Evolutionary conservation across 37 sponge, comb jelly and placozoan species (phyloP), one percentile per base, ranked within the genome.

Genomic region (Beroe forskalii): DNA sequence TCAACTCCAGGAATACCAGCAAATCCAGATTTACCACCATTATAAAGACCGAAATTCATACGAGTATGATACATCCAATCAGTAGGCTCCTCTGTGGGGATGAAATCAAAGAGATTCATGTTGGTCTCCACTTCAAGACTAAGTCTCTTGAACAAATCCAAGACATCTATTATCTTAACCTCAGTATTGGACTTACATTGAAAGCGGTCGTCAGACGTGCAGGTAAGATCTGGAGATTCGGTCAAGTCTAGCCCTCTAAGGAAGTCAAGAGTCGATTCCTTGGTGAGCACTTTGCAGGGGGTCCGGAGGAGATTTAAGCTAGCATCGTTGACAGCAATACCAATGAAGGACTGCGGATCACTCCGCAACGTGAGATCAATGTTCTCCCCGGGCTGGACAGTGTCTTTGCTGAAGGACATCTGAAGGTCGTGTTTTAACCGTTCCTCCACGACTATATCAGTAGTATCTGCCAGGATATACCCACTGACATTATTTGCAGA

Each of bases 151-250:
- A 72, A 20, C 3, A 72, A 39, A 72, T 72, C 75, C 9, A 22
- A 35, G 39, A 72, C 39, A 30, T 72, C 75, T 3, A 72, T 72
- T 28, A 72, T 72, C 35, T 72, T 72, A 6, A 72, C 75, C 38
- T 72, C 75, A 32, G 75, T 72, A 39, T 30, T 72, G 40, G 75
- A 72, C 8, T 33, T 72, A 30, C 75, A 72, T 37, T 72, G 75
- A 20, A 35, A 72, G 8, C 39, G 75, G 40, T 72, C 75, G 12
- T 72, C 75, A 19, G 39, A 17, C 38, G 31, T 3, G 30, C 75
- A 72, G 38, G 32, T 38, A 1, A 38, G 75, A 32, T 72, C 75
- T 37, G 31, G 31, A 3, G 38, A 19, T 35, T 19, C 35, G 23
- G 39, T 39, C 39, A 19, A 35, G 40, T 72, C 75, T 3, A 38